Evolutionary conservation across 2,888 invertebrate genomes (phyloP), one percentile per base, ranked within the genome.

Genomic region (Lucinisca nassula): DNA sequence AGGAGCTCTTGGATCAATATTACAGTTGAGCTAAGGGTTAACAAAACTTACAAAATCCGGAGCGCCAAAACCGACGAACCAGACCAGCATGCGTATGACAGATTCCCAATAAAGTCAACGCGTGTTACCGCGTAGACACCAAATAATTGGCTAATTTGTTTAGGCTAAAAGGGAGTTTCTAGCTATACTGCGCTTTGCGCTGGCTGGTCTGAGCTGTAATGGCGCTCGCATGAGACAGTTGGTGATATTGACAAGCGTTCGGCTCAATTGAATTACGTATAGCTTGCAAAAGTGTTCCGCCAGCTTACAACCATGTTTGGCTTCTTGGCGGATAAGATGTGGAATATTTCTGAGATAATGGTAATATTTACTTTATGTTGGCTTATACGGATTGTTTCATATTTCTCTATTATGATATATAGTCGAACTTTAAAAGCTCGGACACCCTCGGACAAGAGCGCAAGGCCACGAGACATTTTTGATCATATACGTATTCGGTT

Each of bases 181-280:
- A 12, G 8, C 8, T 12, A 45, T 45, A 45, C 45, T 45, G 45
- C 45, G 45, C 8, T 17, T 45, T 17, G n/a, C 17, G 17, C 45
- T 12, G 45, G 17, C 45, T 45, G 10, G 45, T 17, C 45, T 8
- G 45, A 45, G 10, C 17, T 17, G 10, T 45, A 45, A 45, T 12
- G 17, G 17, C 17, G 10, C 45, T n/a, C n/a, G n/a, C n/a, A 45
- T 8, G 45, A 45, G 17, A 17, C 17, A 45, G 10, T 12, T 45
- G 8, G 8, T 12, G 45, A 45, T 45, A 45, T 45, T 17, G 45
- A 12, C 45, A 8, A 17, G 17, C 17, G 8, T 17, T 17, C 45
- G 45, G 45, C 45, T 45, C 45, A 67, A 67, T 35, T 67, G 35
- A 67, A 67, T 67, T 67, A 67, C 67, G 67, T 67, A 67, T 30